Base-by-base conservation (phyloP, 2,797 vertebrate genomes). In the Labeo calbasu region DNA sequence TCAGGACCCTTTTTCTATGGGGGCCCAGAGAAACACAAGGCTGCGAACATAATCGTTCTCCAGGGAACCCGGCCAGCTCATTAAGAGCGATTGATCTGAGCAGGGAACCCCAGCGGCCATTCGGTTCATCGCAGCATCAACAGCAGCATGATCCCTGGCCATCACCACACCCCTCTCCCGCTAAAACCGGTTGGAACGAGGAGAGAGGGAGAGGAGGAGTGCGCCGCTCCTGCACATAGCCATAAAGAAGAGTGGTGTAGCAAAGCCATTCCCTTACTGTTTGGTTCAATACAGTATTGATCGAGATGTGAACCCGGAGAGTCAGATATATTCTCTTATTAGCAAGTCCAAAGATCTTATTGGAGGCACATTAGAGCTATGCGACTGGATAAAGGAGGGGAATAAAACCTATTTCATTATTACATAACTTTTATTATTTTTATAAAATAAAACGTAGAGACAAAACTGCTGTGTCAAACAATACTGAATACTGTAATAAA, bases 241-340 rank as follows among this genome's bases (percentile, higher is more conserved):
- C 87, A 65, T 87, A 92, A 92, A 90, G 90, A 89, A 83, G 82
- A 92, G 85, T 55, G 87, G 40, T 92, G 91, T 90, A 86, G 84
- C 88, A 89, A 88, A 90, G 91, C 91, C 90, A 90, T 94, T 92
- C 90, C 83, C 85, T 86, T 88, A 79, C 81, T 68, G 81, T 87
- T 92, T 77, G 87, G 92, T 89, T 96, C 94, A 86, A 93, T 93
- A 92, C 50, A 46, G 36, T 94, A 96, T 96, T 89, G 94, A 96
- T 95, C 92, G 86, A 87, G 89, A 87, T 89, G 86, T 85, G 83
- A 88, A 87, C 79, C 88, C 43, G 84, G 83, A 71, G 88, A 91
- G 89, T 84, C 85, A 89, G 90, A 93, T 92, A 93, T 91, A 91
- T 91, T 91, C 88, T 91, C 94, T 92, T 90, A 94, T 95, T 94